phyloP scores from a whole-genome alignment of 2,888 invertebrate genomes.

The Leucophenga montana region DNA sequence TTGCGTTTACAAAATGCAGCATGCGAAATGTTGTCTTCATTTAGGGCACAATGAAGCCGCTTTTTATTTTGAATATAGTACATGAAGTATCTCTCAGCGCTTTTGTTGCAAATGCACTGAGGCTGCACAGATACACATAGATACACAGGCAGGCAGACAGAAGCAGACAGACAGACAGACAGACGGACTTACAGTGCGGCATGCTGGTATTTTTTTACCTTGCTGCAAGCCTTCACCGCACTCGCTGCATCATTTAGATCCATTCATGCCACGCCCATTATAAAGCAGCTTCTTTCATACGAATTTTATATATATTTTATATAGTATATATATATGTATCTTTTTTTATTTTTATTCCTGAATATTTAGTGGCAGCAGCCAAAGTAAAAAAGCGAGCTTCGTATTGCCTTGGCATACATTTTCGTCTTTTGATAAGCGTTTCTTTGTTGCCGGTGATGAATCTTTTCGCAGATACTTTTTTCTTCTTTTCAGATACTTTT shows the following conservation, averaged over 20 bases:
- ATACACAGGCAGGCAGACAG: no score
- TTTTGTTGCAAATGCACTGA: not conserved
- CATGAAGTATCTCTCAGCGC: no score
- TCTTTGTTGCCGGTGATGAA: conserved; percentile 6
- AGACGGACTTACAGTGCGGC: no score
- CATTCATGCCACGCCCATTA: no score
- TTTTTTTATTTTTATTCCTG: conserved; percentile 5
- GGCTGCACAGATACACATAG: no score
- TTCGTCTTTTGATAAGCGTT: conserved; percentile 20
- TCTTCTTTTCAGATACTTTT: not conserved
- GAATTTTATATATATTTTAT: not conserved
- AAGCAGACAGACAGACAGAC: no score
- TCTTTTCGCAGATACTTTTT: not conserved
- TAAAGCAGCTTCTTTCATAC: not conserved
- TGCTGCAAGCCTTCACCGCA: no score
- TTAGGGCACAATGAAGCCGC: no score
- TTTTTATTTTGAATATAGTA: no score
- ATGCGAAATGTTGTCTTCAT: no score
- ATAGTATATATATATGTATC: not conserved
- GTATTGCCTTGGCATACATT: conserved; percentile 25
- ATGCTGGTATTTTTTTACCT: no score
- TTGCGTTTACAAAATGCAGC: not conserved
- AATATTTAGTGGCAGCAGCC: conserved; percentile 8
- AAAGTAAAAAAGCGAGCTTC: conserved; percentile 6
- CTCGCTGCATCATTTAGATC: no score